A percentile compares a stretch with the other conserved stretches of the same genome.
Conservation (phyloP, 2,888 invertebrate genomes). For the Megalurothrips usitatus region DNA sequence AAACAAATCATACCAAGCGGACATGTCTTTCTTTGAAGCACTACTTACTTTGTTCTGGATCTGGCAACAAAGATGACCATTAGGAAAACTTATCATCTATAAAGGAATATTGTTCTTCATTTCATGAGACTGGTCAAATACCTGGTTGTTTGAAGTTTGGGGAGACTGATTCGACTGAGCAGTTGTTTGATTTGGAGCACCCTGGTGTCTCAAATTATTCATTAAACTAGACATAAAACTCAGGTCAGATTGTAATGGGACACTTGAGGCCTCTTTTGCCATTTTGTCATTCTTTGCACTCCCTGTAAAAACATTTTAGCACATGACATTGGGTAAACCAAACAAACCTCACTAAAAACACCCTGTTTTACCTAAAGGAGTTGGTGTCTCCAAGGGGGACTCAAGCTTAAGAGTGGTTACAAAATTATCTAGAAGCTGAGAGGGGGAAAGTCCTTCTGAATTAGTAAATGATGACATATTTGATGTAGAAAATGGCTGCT, state of each 20-base stretch:
- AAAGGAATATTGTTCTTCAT: neutral
- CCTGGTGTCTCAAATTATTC: neutral
- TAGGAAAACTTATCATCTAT: neutral
- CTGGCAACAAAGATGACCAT: slow-evolving; percentile 8
- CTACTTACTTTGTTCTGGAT: slow-evolving; percentile 32
- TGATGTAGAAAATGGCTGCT: neutral
- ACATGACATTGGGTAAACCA: slow-evolving; percentile 31
- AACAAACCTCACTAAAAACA: neutral
- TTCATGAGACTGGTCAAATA: neutral
- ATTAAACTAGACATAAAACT: slow-evolving; percentile 6
- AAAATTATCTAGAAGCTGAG: slow-evolving; percentile 35
- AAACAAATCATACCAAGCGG: slow-evolving; percentile 81
- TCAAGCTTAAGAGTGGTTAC: neutral
- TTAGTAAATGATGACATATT: neutral
- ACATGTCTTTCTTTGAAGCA: slow-evolving; percentile 33
- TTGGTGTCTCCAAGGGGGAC: neutral
- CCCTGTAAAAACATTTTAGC: slow-evolving; percentile 42
- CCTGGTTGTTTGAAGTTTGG: neutral
- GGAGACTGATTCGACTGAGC: neutral
- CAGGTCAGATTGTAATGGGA: neutral
- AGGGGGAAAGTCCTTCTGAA: slow-evolving; percentile 33
- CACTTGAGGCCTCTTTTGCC: neutral
- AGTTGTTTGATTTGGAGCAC: neutral
- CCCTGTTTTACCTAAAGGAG: neutral
- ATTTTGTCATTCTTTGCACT: slow-evolving; percentile 49